phyloP scores from a whole-genome alignment of 2,797 vertebrate genomes.

The Poeciliopsis gracilis region DNA sequence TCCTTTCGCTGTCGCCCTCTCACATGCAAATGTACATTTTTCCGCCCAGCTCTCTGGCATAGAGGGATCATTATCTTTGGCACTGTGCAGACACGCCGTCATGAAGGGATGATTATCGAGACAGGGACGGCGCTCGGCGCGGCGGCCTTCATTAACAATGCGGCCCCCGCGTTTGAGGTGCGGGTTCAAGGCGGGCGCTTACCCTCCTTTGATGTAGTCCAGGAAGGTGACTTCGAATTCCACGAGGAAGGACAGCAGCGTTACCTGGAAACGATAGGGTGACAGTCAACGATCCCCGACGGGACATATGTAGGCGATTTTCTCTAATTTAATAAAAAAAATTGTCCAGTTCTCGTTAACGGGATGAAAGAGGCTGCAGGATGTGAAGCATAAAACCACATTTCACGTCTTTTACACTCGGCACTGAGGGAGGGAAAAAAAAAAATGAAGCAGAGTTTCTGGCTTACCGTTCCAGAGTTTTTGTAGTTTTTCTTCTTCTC shows the following conservation, averaged over 20 bases:
- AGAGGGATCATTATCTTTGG: slow-evolving; percentile 58
- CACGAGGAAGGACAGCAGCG: slow-evolving; percentile 95
- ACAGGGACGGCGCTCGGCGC: slow-evolving; percentile 31
- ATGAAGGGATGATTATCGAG: slow-evolving; percentile 35
- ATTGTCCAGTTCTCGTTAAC: not conserved
- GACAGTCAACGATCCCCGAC: not conserved
- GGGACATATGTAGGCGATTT: not conserved
- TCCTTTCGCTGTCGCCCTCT: slow-evolving; percentile 25
- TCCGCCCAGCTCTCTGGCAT: slow-evolving; percentile 27
- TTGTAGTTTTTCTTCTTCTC: slow-evolving; percentile 97
- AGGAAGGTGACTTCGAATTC: slow-evolving; percentile 98
- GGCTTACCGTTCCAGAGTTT: slow-evolving; percentile 95
- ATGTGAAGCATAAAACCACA: not conserved
- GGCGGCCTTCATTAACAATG: slow-evolving; percentile 39
- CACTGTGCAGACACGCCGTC: slow-evolving; percentile 41
- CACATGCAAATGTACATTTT: slow-evolving; percentile 47
- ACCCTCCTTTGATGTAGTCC: slow-evolving; percentile 99
- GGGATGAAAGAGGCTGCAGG: not conserved
- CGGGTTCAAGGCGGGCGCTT: slow-evolving; percentile 67
- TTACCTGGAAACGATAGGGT: slow-evolving; percentile 83
- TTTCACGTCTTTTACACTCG: not conserved
- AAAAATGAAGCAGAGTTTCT: not conserved
- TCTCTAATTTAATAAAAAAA: not conserved
- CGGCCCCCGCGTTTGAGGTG: slow-evolving; percentile 17
- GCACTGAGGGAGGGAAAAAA: too few relatives aligned